These are phyloP conservation scores for Matsumurasca onukii DNA, from an alignment of 1,140 invertebrate species.

Conservation along the genomic window DNA sequence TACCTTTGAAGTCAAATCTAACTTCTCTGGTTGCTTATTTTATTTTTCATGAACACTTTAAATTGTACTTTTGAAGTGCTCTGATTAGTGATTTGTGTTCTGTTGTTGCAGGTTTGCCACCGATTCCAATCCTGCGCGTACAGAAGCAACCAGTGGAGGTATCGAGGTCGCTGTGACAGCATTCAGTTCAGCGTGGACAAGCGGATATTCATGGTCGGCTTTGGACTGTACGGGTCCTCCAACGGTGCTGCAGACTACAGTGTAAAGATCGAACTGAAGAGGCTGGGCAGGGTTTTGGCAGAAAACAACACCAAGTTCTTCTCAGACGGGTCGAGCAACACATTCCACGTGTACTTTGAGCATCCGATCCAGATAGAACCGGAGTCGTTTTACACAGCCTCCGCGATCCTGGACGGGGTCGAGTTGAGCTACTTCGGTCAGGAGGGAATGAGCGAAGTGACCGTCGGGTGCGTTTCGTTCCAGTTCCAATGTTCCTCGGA, in stretches of 20 bases:
- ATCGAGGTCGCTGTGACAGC: slow-evolving; percentile 86
- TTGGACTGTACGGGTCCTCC: slow-evolving; percentile 89
- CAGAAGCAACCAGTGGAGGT: slow-evolving; percentile 93
- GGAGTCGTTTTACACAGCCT: slow-evolving; percentile 88
- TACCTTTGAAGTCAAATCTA: not conserved
- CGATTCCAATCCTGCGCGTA: slow-evolving; percentile 95
- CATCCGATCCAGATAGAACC: slow-evolving; percentile 91
- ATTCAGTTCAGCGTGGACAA: slow-evolving; percentile 93
- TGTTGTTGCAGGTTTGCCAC: slow-evolving; percentile 73
- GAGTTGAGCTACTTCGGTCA: slow-evolving; percentile 95
- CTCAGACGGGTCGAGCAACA: slow-evolving; percentile 90
- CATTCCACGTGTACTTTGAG: slow-evolving; percentile 91
- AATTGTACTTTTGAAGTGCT: too few relatives aligned
- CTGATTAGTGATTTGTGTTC: not conserved
- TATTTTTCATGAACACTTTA: too few relatives aligned
- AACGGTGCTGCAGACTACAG: slow-evolving; percentile 89
- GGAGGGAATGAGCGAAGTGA: slow-evolving; percentile 89
- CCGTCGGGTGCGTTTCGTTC: slow-evolving; percentile 85
- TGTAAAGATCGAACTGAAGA: slow-evolving; percentile 87
- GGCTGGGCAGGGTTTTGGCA: slow-evolving; percentile 78
- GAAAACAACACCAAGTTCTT: slow-evolving; percentile 92
- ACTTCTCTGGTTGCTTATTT: too few relatives aligned
- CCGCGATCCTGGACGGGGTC: slow-evolving; percentile 83
- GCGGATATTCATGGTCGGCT: slow-evolving; percentile 89
- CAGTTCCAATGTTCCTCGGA: slow-evolving; percentile 94